Base-by-base conservation (phyloP, 2,888 invertebrate genomes). In the Smittia sp. region DNA sequence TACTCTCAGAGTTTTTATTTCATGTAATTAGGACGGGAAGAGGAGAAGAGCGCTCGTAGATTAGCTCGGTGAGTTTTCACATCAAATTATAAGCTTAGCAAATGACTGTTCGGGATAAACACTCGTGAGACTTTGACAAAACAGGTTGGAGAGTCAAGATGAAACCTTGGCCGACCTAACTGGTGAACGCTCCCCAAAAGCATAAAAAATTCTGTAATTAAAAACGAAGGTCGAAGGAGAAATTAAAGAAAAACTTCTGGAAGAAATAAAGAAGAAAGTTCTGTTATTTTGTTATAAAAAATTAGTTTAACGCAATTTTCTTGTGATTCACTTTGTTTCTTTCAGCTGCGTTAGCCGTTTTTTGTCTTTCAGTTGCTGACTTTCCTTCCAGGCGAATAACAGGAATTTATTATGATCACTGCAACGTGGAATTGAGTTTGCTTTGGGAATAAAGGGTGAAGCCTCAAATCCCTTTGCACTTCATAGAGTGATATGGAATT, bases 261-360 rank as follows among this genome's bases (percentile, higher is more conserved):
- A 15, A 65, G 15, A 15, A 27, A 22, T 24, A 62, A 65, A 24
- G n/a, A n/a, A 25, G 63, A 65, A 6, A 13, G 15, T 65, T 65
- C 65, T 65, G 65, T 65, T 65, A 65, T 65, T 65, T 65, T 65
- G n/a, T 65, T 65, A 65, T 27, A 27, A 27, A 65, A 65, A 25
- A 13, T 22, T 24, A 24, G 22, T 22, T 62, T 22, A 62, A 62
- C 13, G 24, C 24, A 24, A 18, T 58, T 22, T 15, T 58, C 20
- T 13, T 15, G 7, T 58, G 24, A 22, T 58, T 58, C 58, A 18
- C n/a, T 63, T 63, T 58, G 22, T 58, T 58, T 58, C 18, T 32
- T 32, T 9, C 32, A 32, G 32, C 3, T 32, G 4, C 32, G 3
- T 32, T 32, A 6, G 4, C 4, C 32, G 3, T 32, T 32, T 46